A percentile compares a stretch with the other conserved stretches of the same genome.
Conservation (phyloP, 1,140 invertebrate genomes). For the Drosophila repletoides region DNA sequence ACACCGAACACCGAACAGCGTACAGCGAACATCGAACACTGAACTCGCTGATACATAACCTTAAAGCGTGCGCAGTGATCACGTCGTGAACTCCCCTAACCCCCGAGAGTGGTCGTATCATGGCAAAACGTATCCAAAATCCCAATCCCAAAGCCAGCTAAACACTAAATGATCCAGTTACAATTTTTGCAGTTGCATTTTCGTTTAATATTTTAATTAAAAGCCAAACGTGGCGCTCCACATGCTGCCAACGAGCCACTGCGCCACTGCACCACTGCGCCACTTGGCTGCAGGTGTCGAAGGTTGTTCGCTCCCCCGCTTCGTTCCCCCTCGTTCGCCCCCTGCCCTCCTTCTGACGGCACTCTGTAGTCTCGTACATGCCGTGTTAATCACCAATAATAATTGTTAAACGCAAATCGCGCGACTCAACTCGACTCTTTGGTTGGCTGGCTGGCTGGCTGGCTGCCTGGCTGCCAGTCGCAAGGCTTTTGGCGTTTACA, state of each 20-base stretch:
- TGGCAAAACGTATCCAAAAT: too few relatives aligned
- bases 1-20: not conserved
- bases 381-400: conserved; percentile 81
- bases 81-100: conserved; percentile 14
- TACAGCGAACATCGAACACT: too few relatives aligned
- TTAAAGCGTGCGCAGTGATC: conserved; percentile 31
- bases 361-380: conserved; percentile 70
- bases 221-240: conserved; percentile 71
- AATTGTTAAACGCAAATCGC: conserved; percentile 79
- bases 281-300: conserved; percentile 70
- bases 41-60: conserved; percentile 11
- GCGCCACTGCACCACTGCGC: conserved; percentile 3
- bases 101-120: too few relatives aligned
- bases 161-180: conserved; percentile 35
- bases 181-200: conserved; percentile 64
- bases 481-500: conserved; percentile 58
- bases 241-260: conserved; percentile 40
- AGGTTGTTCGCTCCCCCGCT: conserved; percentile 55
- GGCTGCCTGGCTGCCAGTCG: conserved; percentile 18
- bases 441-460: conserved; percentile 20
- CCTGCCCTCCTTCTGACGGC: not conserved
- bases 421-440: conserved; percentile 26
- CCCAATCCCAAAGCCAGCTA: not conserved
- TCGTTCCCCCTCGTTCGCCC: not conserved
- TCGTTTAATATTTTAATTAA: conserved; percentile 81